A percentile compares a stretch with the other conserved stretches of the same genome.
These are phyloP conservation scores for Pteropus alecto DNA, from an alignment of 2,113 vertebrate species.

Conservation along the genomic window DNA sequence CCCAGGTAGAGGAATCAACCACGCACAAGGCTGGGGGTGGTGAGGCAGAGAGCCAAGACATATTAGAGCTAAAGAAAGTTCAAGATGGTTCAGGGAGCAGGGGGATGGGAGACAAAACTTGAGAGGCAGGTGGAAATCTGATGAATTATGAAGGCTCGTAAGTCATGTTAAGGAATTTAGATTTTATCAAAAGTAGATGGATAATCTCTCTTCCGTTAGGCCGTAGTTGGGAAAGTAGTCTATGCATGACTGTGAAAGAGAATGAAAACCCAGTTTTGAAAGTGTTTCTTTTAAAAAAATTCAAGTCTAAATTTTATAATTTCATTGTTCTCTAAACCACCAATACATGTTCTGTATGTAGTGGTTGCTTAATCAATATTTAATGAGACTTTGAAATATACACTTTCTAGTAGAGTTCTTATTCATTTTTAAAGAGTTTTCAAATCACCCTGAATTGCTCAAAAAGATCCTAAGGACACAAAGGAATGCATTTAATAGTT, in stretches of 20 bases:
- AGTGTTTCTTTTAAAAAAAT: slow-evolving; percentile 1
- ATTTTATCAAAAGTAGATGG: background rate
- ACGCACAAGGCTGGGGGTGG: background rate
- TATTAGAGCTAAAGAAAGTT: background rate
- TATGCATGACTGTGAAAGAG: background rate
- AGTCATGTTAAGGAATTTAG: background rate
- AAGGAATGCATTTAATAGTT: background rate
- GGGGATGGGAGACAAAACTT: background rate
- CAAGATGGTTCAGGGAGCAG: background rate
- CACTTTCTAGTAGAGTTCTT: background rate
- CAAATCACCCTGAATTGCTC: background rate
- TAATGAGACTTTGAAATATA: background rate
- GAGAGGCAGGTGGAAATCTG: background rate
- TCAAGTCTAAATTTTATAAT: background rate
- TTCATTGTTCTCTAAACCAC: background rate
- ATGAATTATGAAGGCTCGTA: background rate
- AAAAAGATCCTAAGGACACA: background rate
- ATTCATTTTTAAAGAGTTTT: background rate
- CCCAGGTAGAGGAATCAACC: background rate
- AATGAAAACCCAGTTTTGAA: slow-evolving; percentile 3
- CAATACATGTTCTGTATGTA: background rate
- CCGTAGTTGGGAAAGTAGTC: background rate
- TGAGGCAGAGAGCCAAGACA: background rate
- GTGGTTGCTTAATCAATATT: background rate
- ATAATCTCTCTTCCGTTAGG: background rate